These are phyloP conservation scores for Myotis vivesi DNA, from an alignment of 2,797 vertebrate genomes.

Conservation along the genomic window DNA sequence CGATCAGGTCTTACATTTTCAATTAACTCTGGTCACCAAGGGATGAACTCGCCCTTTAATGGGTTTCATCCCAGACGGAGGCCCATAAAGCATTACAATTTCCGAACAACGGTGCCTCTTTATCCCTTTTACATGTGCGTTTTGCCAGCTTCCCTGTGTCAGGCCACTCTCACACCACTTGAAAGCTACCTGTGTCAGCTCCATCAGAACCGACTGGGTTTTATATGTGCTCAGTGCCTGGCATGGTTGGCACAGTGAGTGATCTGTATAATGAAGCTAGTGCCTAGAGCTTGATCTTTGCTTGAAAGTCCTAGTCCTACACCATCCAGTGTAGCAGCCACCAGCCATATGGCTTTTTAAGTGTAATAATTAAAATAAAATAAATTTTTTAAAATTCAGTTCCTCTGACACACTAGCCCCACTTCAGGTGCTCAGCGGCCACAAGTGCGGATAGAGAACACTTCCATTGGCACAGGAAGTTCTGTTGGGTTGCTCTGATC, in stretches of 20 bases:
- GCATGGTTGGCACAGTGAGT: neutral
- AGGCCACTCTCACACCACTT: neutral
- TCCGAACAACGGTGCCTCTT: neutral
- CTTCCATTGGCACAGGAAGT: fast-evolving
- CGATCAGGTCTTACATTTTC: constrained; percentile 46
- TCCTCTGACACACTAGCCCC: neutral
- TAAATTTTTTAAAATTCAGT: neutral
- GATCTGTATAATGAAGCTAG: neutral
- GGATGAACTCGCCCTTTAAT: constrained; percentile 23
- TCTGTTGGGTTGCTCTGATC: neutral
- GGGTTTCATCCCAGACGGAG: neutral
- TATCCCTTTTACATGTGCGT: neutral
- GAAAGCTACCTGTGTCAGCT: constrained; percentile 12
- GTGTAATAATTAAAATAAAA: neutral
- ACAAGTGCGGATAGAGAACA: fast-evolving
- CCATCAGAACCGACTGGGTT: neutral
- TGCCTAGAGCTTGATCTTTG: neutral
- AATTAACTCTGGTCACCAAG: constrained; percentile 49
- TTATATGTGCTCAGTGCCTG: neutral
- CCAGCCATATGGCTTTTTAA: neutral
- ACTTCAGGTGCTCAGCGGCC: neutral
- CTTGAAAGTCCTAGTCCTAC: neutral
- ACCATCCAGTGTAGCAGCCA: neutral
- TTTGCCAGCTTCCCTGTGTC: constrained; percentile 34
- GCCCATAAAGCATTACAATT: neutral